These are phyloP conservation scores for Eudemis profundana DNA, from an alignment of 2,888 invertebrate genomes.

Conservation along the genomic window DNA sequence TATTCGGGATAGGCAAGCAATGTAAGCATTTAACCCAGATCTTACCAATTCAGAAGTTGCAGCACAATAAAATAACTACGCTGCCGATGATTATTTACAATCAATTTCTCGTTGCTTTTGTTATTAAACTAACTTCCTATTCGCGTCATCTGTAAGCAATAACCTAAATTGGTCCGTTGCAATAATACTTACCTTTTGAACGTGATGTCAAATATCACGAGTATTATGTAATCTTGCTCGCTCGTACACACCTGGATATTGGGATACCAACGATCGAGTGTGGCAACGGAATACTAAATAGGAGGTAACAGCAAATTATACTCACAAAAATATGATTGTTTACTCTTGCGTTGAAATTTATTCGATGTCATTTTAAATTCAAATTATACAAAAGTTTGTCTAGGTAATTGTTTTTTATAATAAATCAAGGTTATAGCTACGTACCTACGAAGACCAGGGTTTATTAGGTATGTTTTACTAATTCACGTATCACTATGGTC, in stretches of 20 bases:
- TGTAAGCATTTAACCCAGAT: no score
- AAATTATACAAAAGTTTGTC: no score
- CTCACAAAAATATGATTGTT: neutral
- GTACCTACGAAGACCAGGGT: no score
- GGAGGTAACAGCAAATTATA: neutral
- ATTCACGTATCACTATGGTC: no score
- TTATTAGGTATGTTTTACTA: no score
- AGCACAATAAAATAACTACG: no score
- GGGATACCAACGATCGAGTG: slow-evolving; percentile 11
- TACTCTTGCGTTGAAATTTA: neutral
- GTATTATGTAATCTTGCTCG: neutral
- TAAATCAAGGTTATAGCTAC: no score
- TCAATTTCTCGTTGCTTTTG: no score
- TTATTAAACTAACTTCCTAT: neutral
- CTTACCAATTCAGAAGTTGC: no score
- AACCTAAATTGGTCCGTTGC: neutral
- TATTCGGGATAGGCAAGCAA: no score
- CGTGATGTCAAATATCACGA: neutral
- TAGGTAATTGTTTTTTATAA: no score
- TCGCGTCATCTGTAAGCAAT: neutral
- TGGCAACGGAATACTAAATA: slow-evolving; percentile 23
- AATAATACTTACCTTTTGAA: neutral
- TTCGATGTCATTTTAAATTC: neutral
- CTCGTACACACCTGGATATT: slow-evolving; percentile 16
- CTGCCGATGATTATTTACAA: no score